phyloP scores from a whole-genome alignment of 2,113 vertebrate genomes.

The Eptesicus fuscus region DNA sequence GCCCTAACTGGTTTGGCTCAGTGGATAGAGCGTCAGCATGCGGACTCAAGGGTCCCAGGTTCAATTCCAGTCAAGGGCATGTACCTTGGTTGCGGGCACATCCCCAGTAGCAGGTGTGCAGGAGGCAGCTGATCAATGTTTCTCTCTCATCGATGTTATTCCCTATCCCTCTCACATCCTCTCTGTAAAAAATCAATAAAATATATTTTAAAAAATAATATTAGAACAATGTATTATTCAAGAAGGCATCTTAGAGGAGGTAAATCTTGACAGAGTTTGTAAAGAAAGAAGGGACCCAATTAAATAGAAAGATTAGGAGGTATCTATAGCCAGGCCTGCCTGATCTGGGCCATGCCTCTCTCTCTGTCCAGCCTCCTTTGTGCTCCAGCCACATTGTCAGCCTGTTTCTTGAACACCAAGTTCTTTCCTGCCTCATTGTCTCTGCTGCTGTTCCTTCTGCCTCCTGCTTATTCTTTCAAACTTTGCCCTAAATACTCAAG shows the following conservation, averaged over 20 bases:
- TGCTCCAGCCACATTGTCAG: background rate
- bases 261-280: slow-evolving; percentile 6
- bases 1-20: no score
- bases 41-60: no score
- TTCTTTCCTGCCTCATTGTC: background rate
- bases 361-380: background rate
- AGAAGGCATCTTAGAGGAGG: background rate
- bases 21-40: no score
- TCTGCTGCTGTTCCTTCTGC: background rate
- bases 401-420: background rate
- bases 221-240: slow-evolving; percentile 1
- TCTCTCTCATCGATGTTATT: no score
- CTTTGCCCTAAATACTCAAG: background rate
- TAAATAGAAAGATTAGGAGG: background rate
- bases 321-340: background rate
- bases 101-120: no score
- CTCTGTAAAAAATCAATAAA: no score
- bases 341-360: background rate
- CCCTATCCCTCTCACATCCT: no score
- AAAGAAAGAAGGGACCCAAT: background rate
- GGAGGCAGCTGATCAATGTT: no score
- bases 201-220: background rate
- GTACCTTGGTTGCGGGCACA: no score
- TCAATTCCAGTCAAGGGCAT: no score
- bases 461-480: background rate